phyloP scores from a whole-genome alignment of 2,888 invertebrate genomes.

The Prostheceraeus crozeri region DNA sequence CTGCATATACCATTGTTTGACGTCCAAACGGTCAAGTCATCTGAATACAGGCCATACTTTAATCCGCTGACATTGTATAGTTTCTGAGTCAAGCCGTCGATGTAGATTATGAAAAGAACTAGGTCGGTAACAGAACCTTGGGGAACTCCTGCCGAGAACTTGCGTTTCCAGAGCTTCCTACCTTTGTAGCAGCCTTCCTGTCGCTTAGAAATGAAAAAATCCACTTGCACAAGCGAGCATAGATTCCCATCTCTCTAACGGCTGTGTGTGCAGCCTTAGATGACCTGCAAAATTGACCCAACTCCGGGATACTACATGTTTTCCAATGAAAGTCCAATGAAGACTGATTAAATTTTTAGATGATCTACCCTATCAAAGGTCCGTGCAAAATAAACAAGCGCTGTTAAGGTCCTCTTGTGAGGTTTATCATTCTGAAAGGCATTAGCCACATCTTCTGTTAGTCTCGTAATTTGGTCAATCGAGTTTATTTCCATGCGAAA shows the following conservation, averaged over 20 bases:
- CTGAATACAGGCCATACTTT: slow-evolving; percentile 16
- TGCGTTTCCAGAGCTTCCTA: slow-evolving; percentile 5
- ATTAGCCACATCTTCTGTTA: slow-evolving; percentile 14
- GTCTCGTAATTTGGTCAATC: slow-evolving; percentile 9
- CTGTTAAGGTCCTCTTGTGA: slow-evolving; percentile 13
- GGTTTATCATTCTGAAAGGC: slow-evolving; percentile 18
- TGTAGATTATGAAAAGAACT: slow-evolving; percentile 14
- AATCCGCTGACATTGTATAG: slow-evolving; percentile 10
- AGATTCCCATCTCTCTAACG: slow-evolving; percentile 24
- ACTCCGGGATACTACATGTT: too few species aligned
- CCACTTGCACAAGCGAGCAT: not conserved
- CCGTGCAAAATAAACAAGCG: slow-evolving; percentile 21
- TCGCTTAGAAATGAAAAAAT: slow-evolving; percentile 37
- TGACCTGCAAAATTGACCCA: too few species aligned
- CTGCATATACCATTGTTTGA: not conserved
- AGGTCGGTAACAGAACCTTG: slow-evolving; percentile 19
- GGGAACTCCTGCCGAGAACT: slow-evolving; percentile 15
- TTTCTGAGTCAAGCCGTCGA: not conserved
- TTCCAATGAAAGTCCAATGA: too few species aligned
- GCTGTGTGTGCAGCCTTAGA: too few species aligned
- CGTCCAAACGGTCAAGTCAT: slow-evolving; percentile 21
- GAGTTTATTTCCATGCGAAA: slow-evolving; percentile 3
- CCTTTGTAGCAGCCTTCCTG: slow-evolving; percentile 14
- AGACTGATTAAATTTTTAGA: too few species aligned
- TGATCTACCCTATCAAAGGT: slow-evolving; percentile 28